Conservation (phyloP, 2,797 vertebrate species). For the Pteropus rufus region DNA sequence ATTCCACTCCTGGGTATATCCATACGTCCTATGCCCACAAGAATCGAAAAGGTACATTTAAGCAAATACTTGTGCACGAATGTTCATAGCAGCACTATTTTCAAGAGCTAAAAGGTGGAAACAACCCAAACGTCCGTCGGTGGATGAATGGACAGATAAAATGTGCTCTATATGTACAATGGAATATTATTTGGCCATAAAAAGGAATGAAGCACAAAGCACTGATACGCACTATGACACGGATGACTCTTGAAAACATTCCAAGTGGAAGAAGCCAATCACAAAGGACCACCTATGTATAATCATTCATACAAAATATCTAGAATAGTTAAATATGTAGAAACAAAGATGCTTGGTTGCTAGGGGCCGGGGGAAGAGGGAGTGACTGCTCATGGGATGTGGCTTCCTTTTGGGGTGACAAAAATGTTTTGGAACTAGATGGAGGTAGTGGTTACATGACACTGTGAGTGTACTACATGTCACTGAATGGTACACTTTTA, state of each 20-base stretch:
- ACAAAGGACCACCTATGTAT: fast-evolving
- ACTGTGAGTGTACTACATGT: fast-evolving
- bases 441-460: neutral
- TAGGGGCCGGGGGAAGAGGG: neutral
- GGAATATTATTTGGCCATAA: fast-evolving
- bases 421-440: neutral
- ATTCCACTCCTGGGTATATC: neutral
- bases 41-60: fast-evolving
- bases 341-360: fast-evolving
- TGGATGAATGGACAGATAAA: fast-evolving
- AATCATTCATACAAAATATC: fast-evolving
- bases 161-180: fast-evolving
- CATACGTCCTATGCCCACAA: fast-evolving
- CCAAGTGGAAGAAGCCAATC: neutral
- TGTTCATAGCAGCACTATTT: neutral
- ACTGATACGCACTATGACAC: fast-evolving
- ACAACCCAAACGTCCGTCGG: fast-evolving
- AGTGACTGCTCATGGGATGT: fast-evolving
- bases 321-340: fast-evolving
- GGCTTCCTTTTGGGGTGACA: neutral
- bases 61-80: fast-evolving
- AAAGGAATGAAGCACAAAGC: fast-evolving
- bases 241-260: neutral
- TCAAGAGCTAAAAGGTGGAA: neutral
- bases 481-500: fast-evolving